Evolutionary conservation across 2,797 vertebrate species (phyloP).

Genomic region (Hapalemur alaotrensis): DNA sequence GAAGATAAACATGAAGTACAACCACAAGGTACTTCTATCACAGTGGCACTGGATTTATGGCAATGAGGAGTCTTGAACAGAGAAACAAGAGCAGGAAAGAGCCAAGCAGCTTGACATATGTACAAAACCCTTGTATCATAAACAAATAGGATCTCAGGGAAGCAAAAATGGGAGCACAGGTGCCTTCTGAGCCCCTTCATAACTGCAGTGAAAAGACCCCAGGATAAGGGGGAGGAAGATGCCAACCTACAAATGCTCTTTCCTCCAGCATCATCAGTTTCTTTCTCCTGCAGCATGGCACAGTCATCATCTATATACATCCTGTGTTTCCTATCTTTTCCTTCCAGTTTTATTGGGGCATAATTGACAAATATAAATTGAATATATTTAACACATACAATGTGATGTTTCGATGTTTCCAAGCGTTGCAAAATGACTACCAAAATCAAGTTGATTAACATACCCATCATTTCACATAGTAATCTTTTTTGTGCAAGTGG

Average conservation of each 20-base stretch:
- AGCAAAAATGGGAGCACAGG: neutral
- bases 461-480: neutral
- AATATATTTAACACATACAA: neutral
- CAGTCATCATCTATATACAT: no score
- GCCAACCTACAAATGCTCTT: neutral
- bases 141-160: neutral
- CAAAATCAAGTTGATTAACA: neutral
- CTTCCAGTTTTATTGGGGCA: neutral
- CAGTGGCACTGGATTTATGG: neutral
- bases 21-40: neutral
- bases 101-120: neutral
- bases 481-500: neutral
- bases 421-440: neutral
- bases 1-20: neutral
- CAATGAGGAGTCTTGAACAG: neutral
- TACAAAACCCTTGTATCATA: neutral
- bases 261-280: no score
- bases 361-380: neutral
- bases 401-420: neutral
- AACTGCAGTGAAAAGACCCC: neutral
- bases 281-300: neutral
- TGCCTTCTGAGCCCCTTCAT: neutral
- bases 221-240: fast-evolving
- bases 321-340: neutral
- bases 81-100: neutral